Base-by-base conservation (phyloP, 2,797 vertebrate genomes). In the Buceros bicornis region DNA sequence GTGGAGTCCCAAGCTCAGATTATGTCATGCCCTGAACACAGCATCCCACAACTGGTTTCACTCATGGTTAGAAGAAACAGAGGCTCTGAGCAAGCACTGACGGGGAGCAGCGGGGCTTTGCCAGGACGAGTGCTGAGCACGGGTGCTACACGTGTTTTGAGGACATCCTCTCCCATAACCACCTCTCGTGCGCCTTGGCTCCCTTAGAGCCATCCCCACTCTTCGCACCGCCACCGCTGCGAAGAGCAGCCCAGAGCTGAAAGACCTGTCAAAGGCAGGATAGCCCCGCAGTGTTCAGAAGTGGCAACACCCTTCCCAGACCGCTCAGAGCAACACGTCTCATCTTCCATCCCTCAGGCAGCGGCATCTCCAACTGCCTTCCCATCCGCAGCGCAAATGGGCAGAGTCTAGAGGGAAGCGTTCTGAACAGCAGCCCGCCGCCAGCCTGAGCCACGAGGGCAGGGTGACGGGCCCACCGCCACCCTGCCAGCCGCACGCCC, bases 1-100 rank as follows among this genome's bases (percentile, higher is more conserved):
- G 85, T 9, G 47, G 74, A 95, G 84, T 69, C 84, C 89, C 96
- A 88, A 93, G 35, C 92, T 91, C 45, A 16, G 76, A 92, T 96
- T 88, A 94, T 96, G 87, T 91, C 94, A 93, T 84, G 83, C 78
- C 89, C 77, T 71, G 62, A 94, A 81, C 89, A 65, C 82, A 69
- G 65, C 74, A 69, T 90, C 91, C 78, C 65, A 61, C 89, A 93
- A 95, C 92, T 94, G 95, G n/a, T 96, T 97, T 95, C 89, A 90
- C 76, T 96, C 97, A 96, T 51, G 74, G 73, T 66, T 74, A 65
- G 87, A 81, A 93, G 94, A 89, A 92, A 93, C 89, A 95, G 91
- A 95, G 85, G 83, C 91, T 77, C 70, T 40, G 29, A 93, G 91
- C 54, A 47, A 94, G 86, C 3, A 12, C 33, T 72, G 95, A 96